A percentile compares a stretch with the other conserved stretches of the same genome.
Conservation (phyloP, 23 tunicate species). For the Diplosoma virens region DNA sequence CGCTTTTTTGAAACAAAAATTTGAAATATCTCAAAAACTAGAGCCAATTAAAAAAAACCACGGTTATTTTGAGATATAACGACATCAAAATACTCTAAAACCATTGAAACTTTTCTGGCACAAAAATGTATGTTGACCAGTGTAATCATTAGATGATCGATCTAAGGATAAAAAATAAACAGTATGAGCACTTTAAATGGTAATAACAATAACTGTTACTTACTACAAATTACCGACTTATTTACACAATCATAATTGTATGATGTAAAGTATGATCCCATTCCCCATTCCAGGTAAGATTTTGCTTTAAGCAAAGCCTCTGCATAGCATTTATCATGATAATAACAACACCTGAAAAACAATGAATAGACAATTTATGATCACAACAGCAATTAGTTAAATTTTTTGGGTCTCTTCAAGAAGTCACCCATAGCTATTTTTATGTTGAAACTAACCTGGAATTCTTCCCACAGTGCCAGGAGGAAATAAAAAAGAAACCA, state of each 20-base stretch:
- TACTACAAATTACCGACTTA: constrained; percentile 4
- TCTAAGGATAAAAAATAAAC: neutral
- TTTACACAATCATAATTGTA: constrained; percentile 51
- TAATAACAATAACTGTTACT: neutral
- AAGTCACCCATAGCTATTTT: no score
- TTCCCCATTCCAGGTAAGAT: constrained; percentile 20
- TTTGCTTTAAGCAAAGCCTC: constrained; percentile 31
- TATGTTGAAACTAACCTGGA: no score
- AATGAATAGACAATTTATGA: neutral
- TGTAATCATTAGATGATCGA: neutral
- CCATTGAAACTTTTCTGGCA: no score
- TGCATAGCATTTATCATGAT: constrained; percentile 83
- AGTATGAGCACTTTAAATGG: neutral
- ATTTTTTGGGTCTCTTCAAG: no score
- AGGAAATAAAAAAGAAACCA: no score
- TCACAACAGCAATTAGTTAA: neutral
- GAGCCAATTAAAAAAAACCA: no score
- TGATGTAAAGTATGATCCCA: constrained; percentile 49
- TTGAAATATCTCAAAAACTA: no score
- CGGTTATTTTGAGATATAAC: no score
- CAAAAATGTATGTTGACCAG: no score
- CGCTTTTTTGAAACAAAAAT: no score
- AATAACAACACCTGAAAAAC: constrained; percentile 62
- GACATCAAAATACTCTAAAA: no score
- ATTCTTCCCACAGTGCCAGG: no score